Evolutionary conservation across 2,113 vertebrate species (phyloP), one percentile per base, ranked within the genome.

Genomic region (Apus apus): DNA sequence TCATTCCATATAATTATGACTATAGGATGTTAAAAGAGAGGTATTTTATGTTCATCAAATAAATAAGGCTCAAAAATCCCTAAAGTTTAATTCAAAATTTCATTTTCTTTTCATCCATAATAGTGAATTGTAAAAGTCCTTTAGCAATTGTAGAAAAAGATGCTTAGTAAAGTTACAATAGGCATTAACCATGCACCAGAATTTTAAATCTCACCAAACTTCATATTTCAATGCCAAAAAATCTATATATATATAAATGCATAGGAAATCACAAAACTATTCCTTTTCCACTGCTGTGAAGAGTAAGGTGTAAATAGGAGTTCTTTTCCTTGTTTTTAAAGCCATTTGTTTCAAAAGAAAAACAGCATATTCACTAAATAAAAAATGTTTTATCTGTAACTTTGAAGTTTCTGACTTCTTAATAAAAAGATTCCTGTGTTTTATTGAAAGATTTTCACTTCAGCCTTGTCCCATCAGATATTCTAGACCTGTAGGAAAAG

Each of bases 401-500:
- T 85, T 89, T 36, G 34, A 89, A 74, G 46, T 56, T 62, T 8
- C 15, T 58, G 60, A 3, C 13, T 78, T 80, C 8, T 8, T 90
- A 64, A 77, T 73, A 56, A 93, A 93, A 89, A 74, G 19, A 62
- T 73, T 14, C 8, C 29, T 66, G n/a, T 67, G 29, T 80, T 90
- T 91, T 71, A 77, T 57, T 54, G 43, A 85, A 79, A 71, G 15
- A 22, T 71, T 77, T 91, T 87, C 40, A 73, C 46, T 94, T 93
- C 67, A 89, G 64, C 51, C 38, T 34, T 80, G 51, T 94, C 75
- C 82, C 85, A 89, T 93, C 83, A 88, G 92, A 88, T 96, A 96
- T 60, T 62, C 18, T 48, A 94, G 77, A 86, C 48, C 32, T 80
- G 82, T 88, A 84, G 58, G 74, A 96, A 91, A 78, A 88, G 48